Conservation (phyloP, 2,113 vertebrate genomes). For the Mesembrinibis cayennensis region DNA sequence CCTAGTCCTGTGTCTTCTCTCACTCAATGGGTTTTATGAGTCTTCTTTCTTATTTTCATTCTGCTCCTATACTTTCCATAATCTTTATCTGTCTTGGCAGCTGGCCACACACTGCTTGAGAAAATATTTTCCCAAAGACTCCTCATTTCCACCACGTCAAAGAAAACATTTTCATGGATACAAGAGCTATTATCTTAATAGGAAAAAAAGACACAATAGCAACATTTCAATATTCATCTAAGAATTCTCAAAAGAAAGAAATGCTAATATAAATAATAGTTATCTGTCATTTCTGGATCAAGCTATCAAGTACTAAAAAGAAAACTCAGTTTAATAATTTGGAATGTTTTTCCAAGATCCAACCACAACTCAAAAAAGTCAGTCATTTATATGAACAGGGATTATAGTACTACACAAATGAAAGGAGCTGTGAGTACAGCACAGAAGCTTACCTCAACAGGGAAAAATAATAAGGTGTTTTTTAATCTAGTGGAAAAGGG, state of each 20-base stretch:
- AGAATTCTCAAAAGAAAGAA: slow-evolving; percentile 8
- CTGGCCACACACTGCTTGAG: not conserved
- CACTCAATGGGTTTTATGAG: not conserved
- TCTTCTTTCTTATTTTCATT: not conserved
- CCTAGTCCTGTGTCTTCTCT: not conserved
- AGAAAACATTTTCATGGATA: not conserved
- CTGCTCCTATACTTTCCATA: not conserved
- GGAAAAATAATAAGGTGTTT: not conserved
- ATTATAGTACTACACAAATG: not conserved
- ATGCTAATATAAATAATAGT: not conserved
- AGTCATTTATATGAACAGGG: not conserved
- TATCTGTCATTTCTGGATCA: not conserved
- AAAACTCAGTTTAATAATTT: not conserved
- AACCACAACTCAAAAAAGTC: not conserved
- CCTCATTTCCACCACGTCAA: not conserved
- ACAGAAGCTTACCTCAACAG: not conserved
- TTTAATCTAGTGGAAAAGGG: not conserved
- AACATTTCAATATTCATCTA: not conserved
- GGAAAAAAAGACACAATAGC: not conserved
- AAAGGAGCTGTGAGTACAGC: not conserved
- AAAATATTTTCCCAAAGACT: slow-evolving; percentile 52
- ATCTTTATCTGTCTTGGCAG: slow-evolving; percentile 13
- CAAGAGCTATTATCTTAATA: not conserved
- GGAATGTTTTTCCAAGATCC: not conserved
- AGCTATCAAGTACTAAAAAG: not conserved